Conservation (phyloP, 2,888 invertebrate species). For the Taphrorychus bicolor region DNA sequence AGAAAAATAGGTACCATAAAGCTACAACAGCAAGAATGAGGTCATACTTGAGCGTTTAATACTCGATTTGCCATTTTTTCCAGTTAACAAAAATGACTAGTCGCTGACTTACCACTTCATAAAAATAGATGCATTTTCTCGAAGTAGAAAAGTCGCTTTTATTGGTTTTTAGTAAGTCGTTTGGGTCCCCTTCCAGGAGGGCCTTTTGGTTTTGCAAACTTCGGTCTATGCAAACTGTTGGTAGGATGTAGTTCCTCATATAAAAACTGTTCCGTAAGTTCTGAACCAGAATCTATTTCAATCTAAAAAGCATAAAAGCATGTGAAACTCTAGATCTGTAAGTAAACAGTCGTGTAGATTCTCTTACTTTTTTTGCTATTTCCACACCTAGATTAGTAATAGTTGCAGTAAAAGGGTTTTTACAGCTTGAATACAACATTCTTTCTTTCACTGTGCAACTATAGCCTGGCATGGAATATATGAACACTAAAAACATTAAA, state of each 20-base stretch:
- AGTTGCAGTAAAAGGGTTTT: conserved; percentile 86
- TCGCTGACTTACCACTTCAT: background rate
- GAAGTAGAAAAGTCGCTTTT: too few relatives aligned
- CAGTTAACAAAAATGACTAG: background rate
- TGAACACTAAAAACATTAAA: conserved; percentile 77
- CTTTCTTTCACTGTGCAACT: conserved; percentile 94
- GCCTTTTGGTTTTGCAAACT: conserved; percentile 96
- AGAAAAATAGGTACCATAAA: conserved; percentile 35
- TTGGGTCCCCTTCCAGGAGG: conserved; percentile 93
- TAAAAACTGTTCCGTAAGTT: conserved; percentile 88
- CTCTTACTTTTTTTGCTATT: conserved; percentile 83
- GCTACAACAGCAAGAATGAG: conserved; percentile 32
- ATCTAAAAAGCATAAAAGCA: conserved; percentile 65
- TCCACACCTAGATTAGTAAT: conserved; percentile 80
- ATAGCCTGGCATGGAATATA: conserved; percentile 99
- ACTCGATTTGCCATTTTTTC: conserved; percentile 1
- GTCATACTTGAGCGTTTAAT: conserved; percentile 32
- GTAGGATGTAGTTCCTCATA: conserved; percentile 95
- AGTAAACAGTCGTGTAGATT: background rate
- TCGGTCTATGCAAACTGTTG: conserved; percentile 83
- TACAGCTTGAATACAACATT: conserved; percentile 99
- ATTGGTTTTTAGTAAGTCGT: conserved; percentile 78
- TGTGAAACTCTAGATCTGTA: background rate
- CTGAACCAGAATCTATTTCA: conserved; percentile 89
- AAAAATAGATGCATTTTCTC: too few relatives aligned